Conservation (phyloP, 2,888 invertebrate species). For the Drosophila meridionalis region DNA sequence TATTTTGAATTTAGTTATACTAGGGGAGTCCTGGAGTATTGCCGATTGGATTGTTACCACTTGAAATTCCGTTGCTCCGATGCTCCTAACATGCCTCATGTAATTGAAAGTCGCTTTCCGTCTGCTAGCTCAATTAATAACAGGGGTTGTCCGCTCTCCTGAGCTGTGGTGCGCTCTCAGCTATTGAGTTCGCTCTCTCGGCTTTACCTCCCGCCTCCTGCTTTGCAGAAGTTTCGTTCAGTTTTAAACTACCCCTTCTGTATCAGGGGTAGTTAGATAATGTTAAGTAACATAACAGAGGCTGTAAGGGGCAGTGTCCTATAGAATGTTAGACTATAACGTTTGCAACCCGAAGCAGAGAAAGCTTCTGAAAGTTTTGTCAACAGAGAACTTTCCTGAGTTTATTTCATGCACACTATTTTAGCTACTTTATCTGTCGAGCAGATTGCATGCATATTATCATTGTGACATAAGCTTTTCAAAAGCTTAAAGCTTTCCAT, state of each 20-base stretch:
- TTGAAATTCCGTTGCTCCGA: conserved; percentile 48
- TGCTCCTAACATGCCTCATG: conserved; percentile 33
- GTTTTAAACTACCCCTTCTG: conserved; percentile 46
- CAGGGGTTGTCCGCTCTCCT: conserved; percentile 17
- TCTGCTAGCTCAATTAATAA: conserved; percentile 22
- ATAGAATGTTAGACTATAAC: neutral
- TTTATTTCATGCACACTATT: too few species aligned
- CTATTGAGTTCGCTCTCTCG: conserved; percentile 1
- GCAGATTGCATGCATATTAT: neutral
- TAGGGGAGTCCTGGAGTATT: neutral
- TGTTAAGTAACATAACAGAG: conserved; percentile 28
- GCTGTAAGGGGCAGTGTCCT: neutral
- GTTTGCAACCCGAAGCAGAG: neutral
- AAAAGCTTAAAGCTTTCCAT: neutral
- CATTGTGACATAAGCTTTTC: neutral
- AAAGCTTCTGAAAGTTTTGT: neutral
- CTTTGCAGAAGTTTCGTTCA: conserved; percentile 65
- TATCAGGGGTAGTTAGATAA: conserved; percentile 70
- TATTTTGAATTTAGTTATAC: neutral
- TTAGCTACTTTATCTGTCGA: neutral
- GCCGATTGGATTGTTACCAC: conserved; percentile 5
- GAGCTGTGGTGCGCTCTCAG: conserved; percentile 1
- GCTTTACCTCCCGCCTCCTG: conserved; percentile 28
- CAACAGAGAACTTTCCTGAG: neutral
- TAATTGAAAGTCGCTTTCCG: conserved; percentile 27